A percentile compares a stretch with the other conserved stretches of the same genome.
Conservation (phyloP, 1,140 invertebrate genomes). For the Drosophila paulistorum region DNA sequence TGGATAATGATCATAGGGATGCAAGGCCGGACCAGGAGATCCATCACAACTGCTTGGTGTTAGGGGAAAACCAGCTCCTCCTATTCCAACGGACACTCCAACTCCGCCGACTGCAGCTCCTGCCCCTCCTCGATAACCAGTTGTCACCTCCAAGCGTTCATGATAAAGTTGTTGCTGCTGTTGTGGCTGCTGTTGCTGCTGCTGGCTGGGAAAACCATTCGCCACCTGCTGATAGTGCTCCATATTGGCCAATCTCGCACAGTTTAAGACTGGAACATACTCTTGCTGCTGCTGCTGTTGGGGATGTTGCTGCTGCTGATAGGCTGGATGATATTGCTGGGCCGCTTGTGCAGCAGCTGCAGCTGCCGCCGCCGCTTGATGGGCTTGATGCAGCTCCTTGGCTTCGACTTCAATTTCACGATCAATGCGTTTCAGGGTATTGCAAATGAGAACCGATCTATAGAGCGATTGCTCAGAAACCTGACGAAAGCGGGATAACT, state of each 20-base stretch:
- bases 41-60: constrained; percentile 46
- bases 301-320: constrained; percentile 49
- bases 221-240: constrained; percentile 76
- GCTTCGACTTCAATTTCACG: constrained; percentile 93
- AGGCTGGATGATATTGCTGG: constrained; percentile 68
- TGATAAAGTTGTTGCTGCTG: constrained; percentile 26
- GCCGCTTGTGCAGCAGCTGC: constrained; percentile 63
- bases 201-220: constrained; percentile 49
- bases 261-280: constrained; percentile 74
- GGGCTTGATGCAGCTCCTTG: constrained; percentile 84
- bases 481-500: constrained; percentile 93
- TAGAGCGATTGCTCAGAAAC: constrained; percentile 95
- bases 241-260: constrained; percentile 73
- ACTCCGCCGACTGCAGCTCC: constrained; percentile 16
- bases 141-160: constrained; percentile 1
- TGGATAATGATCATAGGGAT: constrained; percentile 84
- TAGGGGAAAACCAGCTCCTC: constrained; percentile 26
- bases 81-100: neutral
- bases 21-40: constrained; percentile 56
- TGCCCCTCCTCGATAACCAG: constrained; percentile 42
- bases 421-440: constrained; percentile 95
- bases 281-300: constrained; percentile 67
- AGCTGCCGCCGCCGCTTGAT: constrained; percentile 62
- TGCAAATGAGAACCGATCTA: constrained; percentile 96
- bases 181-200: constrained; percentile 41